These are phyloP conservation scores for Pseudomyrmex cubaensis DNA, from an alignment of 1,140 invertebrate species.

Conservation along the genomic window DNA sequence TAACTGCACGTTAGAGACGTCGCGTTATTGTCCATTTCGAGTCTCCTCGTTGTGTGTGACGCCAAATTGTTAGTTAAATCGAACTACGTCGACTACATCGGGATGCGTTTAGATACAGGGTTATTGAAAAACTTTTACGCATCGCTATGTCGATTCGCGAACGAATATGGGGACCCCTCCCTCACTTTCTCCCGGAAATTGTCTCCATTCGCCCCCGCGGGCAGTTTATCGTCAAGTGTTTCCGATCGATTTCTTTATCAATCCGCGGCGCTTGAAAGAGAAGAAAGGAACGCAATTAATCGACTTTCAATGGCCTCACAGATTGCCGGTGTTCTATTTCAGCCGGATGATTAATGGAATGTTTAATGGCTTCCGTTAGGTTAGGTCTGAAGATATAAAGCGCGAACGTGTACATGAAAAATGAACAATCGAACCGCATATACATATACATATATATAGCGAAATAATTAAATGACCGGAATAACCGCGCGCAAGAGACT, in stretches of 20 bases:
- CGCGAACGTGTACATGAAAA: slow-evolving; percentile 20
- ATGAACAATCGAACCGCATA: neutral
- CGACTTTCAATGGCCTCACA: slow-evolving; percentile 44
- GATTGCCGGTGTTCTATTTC: slow-evolving; percentile 52
- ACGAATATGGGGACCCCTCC: slow-evolving; percentile 10
- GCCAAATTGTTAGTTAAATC: slow-evolving; percentile 48
- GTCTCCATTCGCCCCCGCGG: neutral
- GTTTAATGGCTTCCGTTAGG: slow-evolving; percentile 49
- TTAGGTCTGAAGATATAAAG: slow-evolving; percentile 22
- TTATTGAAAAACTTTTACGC: slow-evolving; percentile 60
- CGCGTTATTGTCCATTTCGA: slow-evolving; percentile 16
- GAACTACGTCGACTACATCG: slow-evolving; percentile 8
- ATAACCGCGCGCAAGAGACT: neutral
- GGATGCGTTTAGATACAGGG: slow-evolving; percentile 39
- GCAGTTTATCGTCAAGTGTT: slow-evolving; percentile 56
- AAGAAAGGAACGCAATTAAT: slow-evolving; percentile 58
- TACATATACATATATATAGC: neutral
- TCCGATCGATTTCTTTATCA: slow-evolving; percentile 61
- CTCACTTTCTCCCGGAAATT: too few relatives aligned
- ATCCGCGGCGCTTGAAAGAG: slow-evolving; percentile 29
- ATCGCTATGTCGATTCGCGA: slow-evolving; percentile 22
- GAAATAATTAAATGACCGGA: too few relatives aligned
- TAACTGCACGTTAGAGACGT: neutral
- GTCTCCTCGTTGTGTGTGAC: neutral
- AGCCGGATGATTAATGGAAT: slow-evolving; percentile 54